These are phyloP conservation scores for Semotilus atromaculatus DNA, from an alignment of 2,797 vertebrate genomes.

Conservation along the genomic window DNA sequence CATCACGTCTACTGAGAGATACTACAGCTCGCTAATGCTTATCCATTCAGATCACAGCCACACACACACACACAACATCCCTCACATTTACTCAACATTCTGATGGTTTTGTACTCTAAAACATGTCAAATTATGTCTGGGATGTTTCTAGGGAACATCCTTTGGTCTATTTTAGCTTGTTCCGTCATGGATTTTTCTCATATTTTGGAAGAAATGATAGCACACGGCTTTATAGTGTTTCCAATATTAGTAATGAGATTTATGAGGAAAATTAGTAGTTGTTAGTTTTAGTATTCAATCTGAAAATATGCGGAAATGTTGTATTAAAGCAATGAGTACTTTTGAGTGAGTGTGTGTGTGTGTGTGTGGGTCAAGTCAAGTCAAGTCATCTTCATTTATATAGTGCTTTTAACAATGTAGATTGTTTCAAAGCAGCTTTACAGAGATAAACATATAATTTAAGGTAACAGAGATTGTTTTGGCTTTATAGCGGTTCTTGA, in stretches of 20 bases:
- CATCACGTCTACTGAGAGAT: not conserved
- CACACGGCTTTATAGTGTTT: constrained; percentile 5
- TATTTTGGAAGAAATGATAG: not conserved
- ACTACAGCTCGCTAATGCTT: not conserved
- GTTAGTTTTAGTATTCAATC: not conserved
- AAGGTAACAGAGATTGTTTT: too few species aligned
- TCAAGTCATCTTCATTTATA: too few species aligned
- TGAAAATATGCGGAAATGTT: not conserved
- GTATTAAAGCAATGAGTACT: too few species aligned
- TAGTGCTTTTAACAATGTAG: too few species aligned
- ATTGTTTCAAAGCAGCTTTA: too few species aligned
- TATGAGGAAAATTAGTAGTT: not conserved
- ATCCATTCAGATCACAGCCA: constrained; percentile 15
- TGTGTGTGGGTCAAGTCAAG: too few species aligned
- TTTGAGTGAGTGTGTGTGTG: not conserved
- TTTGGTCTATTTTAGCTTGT: constrained; percentile 18
- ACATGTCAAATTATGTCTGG: constrained; percentile 13
- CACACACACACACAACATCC: not conserved
- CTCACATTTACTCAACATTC: not conserved
- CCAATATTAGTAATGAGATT: not conserved
- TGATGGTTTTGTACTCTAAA: constrained; percentile 17
- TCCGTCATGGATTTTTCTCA: not conserved
- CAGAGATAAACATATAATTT: too few species aligned
- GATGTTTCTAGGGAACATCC: not conserved
- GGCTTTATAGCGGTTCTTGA: too few species aligned